Conservation (phyloP, 1,140 invertebrate species). For the Ceratitis capitata region DNA sequence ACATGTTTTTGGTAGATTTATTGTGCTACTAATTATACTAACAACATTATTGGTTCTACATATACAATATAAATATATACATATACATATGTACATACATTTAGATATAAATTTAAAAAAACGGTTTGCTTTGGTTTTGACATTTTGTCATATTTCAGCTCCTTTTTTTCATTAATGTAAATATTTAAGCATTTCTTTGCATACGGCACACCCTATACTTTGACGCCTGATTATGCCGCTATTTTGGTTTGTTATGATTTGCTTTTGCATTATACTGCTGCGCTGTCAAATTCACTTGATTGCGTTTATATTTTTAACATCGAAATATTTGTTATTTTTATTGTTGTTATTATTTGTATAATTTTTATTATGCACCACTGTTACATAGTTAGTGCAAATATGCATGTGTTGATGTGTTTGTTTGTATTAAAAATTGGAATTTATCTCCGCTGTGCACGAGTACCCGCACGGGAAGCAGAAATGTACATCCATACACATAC, state of each 20-base stretch:
- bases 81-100: too few relatives aligned
- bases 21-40: neutral
- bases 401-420: neutral
- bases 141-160: neutral
- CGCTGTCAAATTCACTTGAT: conserved; percentile 11
- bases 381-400: neutral
- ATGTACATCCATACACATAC: too few relatives aligned
- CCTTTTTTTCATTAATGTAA: too few relatives aligned
- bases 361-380: neutral
- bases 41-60: neutral
- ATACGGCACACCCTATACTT: neutral
- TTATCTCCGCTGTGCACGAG: neutral
- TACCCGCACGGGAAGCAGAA: neutral
- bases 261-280: neutral
- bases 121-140: neutral
- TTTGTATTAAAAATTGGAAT: neutral
- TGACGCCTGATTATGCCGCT: neutral
- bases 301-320: neutral
- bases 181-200: too few relatives aligned
- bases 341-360: neutral
- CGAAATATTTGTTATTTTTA: too few relatives aligned
- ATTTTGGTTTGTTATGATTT: neutral
- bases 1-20: neutral
- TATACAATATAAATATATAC: too few relatives aligned
- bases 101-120: neutral